Conservation (phyloP, 2,888 invertebrate genomes). For the Elmis aenea region DNA sequence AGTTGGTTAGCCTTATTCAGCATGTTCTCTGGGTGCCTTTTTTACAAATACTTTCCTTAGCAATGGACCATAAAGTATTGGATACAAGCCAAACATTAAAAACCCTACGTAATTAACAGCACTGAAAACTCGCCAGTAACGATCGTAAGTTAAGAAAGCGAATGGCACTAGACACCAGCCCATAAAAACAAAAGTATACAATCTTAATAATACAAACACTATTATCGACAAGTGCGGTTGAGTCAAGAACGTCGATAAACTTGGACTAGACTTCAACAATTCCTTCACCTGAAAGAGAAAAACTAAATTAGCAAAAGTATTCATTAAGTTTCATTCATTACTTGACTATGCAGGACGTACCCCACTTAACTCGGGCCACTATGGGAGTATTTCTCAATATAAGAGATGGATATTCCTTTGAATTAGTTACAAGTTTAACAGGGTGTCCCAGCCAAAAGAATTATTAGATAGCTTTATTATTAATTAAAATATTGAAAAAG, state of each 20-base stretch:
- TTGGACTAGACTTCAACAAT: slow-evolving; percentile 51
- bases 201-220: slow-evolving; percentile 58
- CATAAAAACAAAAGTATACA: slow-evolving; percentile 76
- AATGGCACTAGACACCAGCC: slow-evolving; percentile 78
- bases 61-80: slow-evolving; percentile 53
- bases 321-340: too few species aligned
- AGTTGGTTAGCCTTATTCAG: slow-evolving; percentile 10
- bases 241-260: slow-evolving; percentile 48
- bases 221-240: slow-evolving; percentile 44
- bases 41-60: slow-evolving; percentile 12
- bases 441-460: too few species aligned
- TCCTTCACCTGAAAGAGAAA: slow-evolving; percentile 53
- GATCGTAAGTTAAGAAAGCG: slow-evolving; percentile 61
- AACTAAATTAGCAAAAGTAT: too few species aligned
- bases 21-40: slow-evolving; percentile 2
- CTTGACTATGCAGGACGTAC: too few species aligned
- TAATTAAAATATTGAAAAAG: too few species aligned
- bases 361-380: too few species aligned
- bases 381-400: too few species aligned
- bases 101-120: slow-evolving; percentile 67
- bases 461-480: too few species aligned
- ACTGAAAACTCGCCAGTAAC: slow-evolving; percentile 61
- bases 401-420: too few species aligned
- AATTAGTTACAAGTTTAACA: too few species aligned
- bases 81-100: slow-evolving; percentile 62